Percentiles rank a stretch among this genome's conserved stretches.
These are phyloP conservation scores for Regulus satrapa DNA, from an alignment of 2,113 vertebrate genomes.

Conservation along the genomic window DNA sequence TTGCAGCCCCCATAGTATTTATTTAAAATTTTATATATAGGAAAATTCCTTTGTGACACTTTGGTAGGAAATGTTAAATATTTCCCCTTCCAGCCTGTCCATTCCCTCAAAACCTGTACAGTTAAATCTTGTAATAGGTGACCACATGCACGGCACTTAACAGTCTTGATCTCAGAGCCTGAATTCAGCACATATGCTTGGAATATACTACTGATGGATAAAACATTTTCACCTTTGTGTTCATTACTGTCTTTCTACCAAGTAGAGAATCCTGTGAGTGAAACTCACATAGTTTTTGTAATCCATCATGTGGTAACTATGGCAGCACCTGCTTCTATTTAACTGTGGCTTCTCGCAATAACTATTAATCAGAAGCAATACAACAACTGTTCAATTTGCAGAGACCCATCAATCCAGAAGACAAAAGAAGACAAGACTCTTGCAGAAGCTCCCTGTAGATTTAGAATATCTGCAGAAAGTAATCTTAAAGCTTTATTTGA, in stretches of 20 bases:
- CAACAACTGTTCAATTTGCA: background rate
- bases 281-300: background rate
- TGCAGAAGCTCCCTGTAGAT: background rate
- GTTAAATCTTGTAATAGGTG: background rate
- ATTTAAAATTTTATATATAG: background rate
- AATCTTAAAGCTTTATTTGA: background rate
- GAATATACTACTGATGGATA: background rate
- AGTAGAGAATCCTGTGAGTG: background rate
- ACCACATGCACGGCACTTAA: background rate
- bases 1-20: background rate
- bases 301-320: background rate
- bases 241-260: background rate
- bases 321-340: background rate
- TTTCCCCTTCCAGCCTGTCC: background rate
- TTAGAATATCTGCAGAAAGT: background rate
- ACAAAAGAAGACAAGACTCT: background rate
- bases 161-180: background rate
- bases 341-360: background rate
- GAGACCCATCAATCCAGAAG: background rate
- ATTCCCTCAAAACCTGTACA: background rate
- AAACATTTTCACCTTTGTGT: background rate
- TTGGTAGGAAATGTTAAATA: background rate
- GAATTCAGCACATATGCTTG: rapidly evolving
- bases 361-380: background rate
- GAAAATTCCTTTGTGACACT: background rate